A percentile compares a stretch with the other conserved stretches of the same genome.
Conservation (phyloP, 1,140 invertebrate species). For the Bombus superbus region DNA sequence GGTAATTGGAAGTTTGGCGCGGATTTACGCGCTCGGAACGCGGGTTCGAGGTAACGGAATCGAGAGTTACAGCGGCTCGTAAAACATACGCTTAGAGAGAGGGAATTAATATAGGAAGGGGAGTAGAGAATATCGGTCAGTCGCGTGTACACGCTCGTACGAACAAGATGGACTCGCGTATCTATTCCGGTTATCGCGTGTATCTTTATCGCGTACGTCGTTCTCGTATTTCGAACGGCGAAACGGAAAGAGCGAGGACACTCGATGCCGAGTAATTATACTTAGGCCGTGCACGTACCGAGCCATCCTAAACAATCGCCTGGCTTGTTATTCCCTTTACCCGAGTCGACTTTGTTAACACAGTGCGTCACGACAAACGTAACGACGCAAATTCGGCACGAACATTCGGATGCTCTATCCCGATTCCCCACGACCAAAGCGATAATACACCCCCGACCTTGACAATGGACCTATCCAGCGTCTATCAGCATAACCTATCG, state of each 20-base stretch:
- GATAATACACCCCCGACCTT: neutral
- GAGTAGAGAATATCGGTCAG: neutral
- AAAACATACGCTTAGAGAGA: neutral
- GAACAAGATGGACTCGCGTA: neutral
- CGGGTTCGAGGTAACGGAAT: neutral
- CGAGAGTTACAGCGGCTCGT: neutral
- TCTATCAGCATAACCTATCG: neutral
- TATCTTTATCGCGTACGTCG: too few species aligned
- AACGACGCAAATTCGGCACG: neutral
- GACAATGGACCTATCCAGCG: neutral
- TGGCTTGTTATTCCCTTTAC: neutral
- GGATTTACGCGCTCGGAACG: neutral
- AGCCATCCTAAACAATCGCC: neutral
- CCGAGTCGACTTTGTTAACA: neutral
- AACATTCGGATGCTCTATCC: neutral
- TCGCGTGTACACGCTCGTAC: neutral
- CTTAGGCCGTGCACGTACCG: too few species aligned
- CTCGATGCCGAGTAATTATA: too few species aligned
- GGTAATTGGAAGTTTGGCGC: too few species aligned
- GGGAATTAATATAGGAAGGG: constrained; percentile 5
- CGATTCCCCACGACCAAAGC: neutral
- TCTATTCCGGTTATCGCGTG: neutral
- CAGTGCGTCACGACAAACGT: neutral
- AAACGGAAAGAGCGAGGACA: accelerated
- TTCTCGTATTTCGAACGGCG: accelerated